Percentiles rank a stretch among this genome's conserved stretches.
Conservation (phyloP, 2,888 invertebrate species). For the Himalopsyche kuldschensis region DNA sequence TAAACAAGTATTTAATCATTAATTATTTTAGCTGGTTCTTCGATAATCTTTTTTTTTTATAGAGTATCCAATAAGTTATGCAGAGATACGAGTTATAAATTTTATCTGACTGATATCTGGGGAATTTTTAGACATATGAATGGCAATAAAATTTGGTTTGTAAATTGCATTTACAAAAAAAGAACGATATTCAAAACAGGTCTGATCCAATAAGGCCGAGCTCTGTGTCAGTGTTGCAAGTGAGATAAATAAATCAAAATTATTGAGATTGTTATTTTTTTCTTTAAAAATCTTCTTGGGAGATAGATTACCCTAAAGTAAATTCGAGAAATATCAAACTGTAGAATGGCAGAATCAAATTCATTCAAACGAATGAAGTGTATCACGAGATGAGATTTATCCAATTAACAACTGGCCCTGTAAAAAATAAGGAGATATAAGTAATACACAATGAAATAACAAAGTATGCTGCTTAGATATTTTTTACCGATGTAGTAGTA, state of each 20-base stretch:
- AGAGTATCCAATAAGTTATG: too few relatives aligned
- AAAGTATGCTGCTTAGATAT: conserved; percentile 11
- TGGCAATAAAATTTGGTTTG: too few relatives aligned
- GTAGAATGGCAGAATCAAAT: conserved; percentile 14
- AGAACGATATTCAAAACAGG: too few relatives aligned
- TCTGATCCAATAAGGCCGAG: too few relatives aligned
- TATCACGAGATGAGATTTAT: conserved; percentile 14
- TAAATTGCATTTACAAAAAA: neutral
- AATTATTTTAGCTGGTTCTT: too few relatives aligned
- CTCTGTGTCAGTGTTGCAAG: neutral
- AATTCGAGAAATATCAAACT: conserved; percentile 16
- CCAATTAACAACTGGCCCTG: conserved; percentile 32
- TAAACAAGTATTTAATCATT: too few relatives aligned
- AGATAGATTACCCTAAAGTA: conserved; percentile 24
- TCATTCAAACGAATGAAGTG: conserved; percentile 19
- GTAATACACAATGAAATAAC: conserved; percentile 33
- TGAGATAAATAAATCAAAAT: neutral
- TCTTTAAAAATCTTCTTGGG: neutral
- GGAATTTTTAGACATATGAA: too few relatives aligned
- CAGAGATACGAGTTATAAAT: too few relatives aligned
- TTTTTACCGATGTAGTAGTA: neutral
- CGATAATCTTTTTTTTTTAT: too few relatives aligned
- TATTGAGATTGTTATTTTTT: neutral
- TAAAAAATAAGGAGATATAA: conserved; percentile 34
- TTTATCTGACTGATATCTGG: too few relatives aligned